Evolutionary conservation across 1,140 invertebrate species (phyloP), one percentile per base, ranked within the genome.

Genomic region (Penaeus chinensis): DNA sequence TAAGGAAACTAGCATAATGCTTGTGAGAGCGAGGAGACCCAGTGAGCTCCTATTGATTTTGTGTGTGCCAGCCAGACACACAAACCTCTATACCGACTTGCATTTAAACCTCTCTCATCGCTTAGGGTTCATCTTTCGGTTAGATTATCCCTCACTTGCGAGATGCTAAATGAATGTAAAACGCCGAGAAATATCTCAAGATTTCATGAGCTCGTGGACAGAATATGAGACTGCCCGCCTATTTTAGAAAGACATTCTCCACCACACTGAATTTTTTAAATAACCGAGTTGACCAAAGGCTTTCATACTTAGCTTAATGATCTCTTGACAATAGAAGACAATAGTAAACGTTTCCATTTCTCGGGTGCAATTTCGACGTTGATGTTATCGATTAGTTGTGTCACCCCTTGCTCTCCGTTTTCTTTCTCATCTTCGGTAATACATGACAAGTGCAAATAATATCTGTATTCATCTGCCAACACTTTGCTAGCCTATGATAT

Each of bases 31-130:
- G 74, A 87, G 47, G 80, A 87, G 86, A 82, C 74, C 83, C 86
- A 82, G 79, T 83, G 86, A 87, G 86, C 81, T 77, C 80, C 86
- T 87, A 87, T 87, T 87, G 86, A 87, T 87, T 87, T 87, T 87
- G 80, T 87, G 86, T 74, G 79, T 81, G 86, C 86, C 86, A 87
- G 80, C 86, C 86, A 87, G 80, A 87, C 86, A 87, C 79, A 87
- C 54, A 83, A 85, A 82, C 86, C 24, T 77, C 86, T 87, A 66
- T 71, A 87, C 69, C 81, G 71, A 76, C 86, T 87, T 82, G 86
- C 86, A 87, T 87, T 87, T 87, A 79, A 83, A 87, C 54, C 54
- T 54, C 54, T 54, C 54, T 54, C 54, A 87, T 82, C 66, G 65
- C 76, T 78, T 62, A 83, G 76, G 61, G 82, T 24, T 78, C 78